A percentile compares a stretch with the other conserved stretches of the same genome.
phyloP scores from a whole-genome alignment of 2,888 invertebrate genomes.

The Eupithecia insigniata region DNA sequence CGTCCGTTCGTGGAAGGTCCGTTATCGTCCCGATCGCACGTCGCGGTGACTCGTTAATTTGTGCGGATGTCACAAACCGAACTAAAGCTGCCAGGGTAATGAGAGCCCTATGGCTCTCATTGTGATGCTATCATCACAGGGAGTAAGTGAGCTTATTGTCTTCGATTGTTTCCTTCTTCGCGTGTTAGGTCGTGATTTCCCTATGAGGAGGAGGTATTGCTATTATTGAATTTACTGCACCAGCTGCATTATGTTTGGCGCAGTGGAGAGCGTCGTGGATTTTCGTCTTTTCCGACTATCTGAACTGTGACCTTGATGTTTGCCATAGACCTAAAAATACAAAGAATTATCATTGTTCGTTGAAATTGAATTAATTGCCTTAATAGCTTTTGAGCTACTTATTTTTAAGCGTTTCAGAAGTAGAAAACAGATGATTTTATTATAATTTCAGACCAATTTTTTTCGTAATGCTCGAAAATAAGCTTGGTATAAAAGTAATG shows the following conservation, averaged over 20 bases:
- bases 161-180: not conserved
- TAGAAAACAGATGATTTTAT: not conserved
- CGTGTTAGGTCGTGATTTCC: not conserved
- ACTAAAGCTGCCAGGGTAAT: conserved; percentile 48
- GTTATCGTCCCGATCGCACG: conserved; percentile 72
- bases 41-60: conserved; percentile 76
- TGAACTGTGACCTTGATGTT: not conserved
- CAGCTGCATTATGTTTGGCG: not conserved
- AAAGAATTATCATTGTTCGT: not conserved
- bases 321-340: not conserved
- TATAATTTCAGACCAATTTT: no score
- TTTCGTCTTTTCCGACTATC: no score
- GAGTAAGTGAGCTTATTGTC: no score
- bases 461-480: no score
- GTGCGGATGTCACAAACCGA: conserved; percentile 66
- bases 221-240: not conserved
- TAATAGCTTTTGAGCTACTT: not conserved
- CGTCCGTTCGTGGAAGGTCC: conserved; percentile 63
- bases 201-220: not conserved
- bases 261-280: not conserved
- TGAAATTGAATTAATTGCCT: not conserved
- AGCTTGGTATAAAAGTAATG: no score
- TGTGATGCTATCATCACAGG: no score
- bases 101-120: conserved; percentile 35
- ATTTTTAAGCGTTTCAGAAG: not conserved